These are phyloP conservation scores for Scaptomyza parva DNA, from an alignment of 2,888 invertebrate genomes.

Conservation along the genomic window DNA sequence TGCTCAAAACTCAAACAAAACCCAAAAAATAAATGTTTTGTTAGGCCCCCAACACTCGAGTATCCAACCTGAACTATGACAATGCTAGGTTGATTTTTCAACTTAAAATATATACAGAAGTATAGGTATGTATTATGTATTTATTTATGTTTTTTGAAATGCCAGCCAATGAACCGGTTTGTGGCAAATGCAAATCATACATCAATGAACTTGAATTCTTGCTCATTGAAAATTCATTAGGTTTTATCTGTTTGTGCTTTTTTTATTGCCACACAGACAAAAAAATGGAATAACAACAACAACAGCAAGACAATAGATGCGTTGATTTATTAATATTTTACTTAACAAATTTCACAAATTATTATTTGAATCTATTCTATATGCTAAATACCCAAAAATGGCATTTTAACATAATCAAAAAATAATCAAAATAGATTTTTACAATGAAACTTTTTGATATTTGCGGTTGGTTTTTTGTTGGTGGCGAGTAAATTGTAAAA, in stretches of 20 bases:
- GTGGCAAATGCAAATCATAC: slow-evolving; percentile 46
- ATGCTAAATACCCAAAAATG: slow-evolving; percentile 18
- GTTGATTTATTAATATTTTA: slow-evolving; percentile 74
- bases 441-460: slow-evolving; percentile 29
- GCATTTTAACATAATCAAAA: slow-evolving; percentile 22
- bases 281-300: slow-evolving; percentile 5
- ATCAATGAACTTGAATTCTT: slow-evolving; percentile 73
- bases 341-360: slow-evolving; percentile 41
- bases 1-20: slow-evolving; percentile 33
- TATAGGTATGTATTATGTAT: slow-evolving; percentile 25
- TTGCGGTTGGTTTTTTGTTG: slow-evolving; percentile 18
- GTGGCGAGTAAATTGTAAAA: too few species aligned
- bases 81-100: slow-evolving; percentile 39
- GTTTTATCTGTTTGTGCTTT: slow-evolving; percentile 60
- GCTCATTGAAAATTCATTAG: slow-evolving; percentile 77
- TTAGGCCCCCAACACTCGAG: not conserved
- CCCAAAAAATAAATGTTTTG: not conserved
- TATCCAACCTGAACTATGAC: slow-evolving; percentile 16
- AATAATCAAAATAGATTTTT: not conserved
- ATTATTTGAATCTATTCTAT: slow-evolving; percentile 34
- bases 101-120: slow-evolving; percentile 25
- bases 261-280: slow-evolving; percentile 49
- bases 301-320: slow-evolving; percentile 55
- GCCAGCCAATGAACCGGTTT: slow-evolving; percentile 52
- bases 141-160: slow-evolving; percentile 20